These are phyloP conservation scores for Rhinichthys osculus DNA, from an alignment of 2,797 vertebrate genomes.

Conservation along the genomic window DNA sequence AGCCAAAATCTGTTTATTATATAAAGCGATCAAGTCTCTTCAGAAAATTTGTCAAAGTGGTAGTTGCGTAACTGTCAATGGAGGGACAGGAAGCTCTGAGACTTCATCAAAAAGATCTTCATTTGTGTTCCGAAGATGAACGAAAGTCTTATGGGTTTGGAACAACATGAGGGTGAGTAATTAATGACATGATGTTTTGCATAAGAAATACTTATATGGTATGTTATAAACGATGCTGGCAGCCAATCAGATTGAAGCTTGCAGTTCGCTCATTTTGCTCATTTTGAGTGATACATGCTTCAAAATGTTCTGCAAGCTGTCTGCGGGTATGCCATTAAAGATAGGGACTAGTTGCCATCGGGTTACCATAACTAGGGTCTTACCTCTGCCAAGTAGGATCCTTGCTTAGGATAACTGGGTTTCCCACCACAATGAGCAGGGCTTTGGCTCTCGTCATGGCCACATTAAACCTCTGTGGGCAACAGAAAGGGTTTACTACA, in stretches of 20 bases:
- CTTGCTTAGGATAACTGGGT: conserved; percentile 86
- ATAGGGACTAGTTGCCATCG: not conserved
- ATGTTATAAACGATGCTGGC: not conserved
- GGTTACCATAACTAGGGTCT: conserved; percentile 46
- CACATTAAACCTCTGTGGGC: conserved; percentile 90
- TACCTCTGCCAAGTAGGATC: conserved; percentile 87
- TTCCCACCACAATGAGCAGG: conserved; percentile 90
- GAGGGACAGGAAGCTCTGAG: too few relatives aligned
- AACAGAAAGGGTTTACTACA: conserved; percentile 19
- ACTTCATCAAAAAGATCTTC: too few relatives aligned
- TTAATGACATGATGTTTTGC: not conserved
- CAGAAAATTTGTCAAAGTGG: too few relatives aligned
- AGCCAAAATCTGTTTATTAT: too few relatives aligned
- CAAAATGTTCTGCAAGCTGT: not conserved
- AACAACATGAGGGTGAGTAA: too few relatives aligned
- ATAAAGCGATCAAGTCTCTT: too few relatives aligned
- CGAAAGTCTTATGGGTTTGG: too few relatives aligned
- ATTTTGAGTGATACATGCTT: not conserved
- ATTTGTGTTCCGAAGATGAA: too few relatives aligned
- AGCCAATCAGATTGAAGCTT: not conserved
- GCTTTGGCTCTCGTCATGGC: conserved; percentile 92
- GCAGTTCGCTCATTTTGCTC: not conserved
- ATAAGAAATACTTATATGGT: not conserved
- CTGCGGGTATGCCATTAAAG: not conserved
- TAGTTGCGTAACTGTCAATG: too few relatives aligned